A percentile compares a stretch with the other conserved stretches of the same genome.
These are phyloP conservation scores for Acleris laterana DNA, from an alignment of 2,888 invertebrate genomes.

Conservation along the genomic window DNA sequence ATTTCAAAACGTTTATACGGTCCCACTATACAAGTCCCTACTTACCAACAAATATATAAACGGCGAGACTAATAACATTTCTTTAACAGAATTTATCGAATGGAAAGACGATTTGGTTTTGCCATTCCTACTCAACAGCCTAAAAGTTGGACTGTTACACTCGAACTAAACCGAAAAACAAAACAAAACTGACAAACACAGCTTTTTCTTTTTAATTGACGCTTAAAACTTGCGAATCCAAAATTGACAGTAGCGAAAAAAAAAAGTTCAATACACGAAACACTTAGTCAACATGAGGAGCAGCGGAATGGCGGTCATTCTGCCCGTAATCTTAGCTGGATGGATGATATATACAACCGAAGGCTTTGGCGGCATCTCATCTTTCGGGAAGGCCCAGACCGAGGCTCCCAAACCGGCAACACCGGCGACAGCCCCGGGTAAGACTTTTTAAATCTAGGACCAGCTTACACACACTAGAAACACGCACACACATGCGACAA, in stretches of 20 bases:
- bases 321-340: conserved; percentile 31
- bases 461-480: conserved; percentile 39
- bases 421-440: conserved; percentile 71
- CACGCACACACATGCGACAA: conserved; percentile 25
- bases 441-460: conserved; percentile 58
- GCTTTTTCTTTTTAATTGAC: conserved; percentile 32
- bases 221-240: conserved; percentile 34
- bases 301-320: conserved; percentile 13
- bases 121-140: conserved; percentile 29
- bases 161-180: conserved; percentile 25
- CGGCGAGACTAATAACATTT: conserved; percentile 18
- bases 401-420: conserved; percentile 71
- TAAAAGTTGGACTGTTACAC: conserved; percentile 25
- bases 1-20: background rate
- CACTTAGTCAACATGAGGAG: conserved; percentile 25
- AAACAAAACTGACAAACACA: conserved; percentile 28
- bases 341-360: conserved; percentile 26
- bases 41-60: background rate
- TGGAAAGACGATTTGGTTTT: conserved; percentile 36
- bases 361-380: conserved; percentile 34
- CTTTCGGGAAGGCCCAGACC: conserved; percentile 75
- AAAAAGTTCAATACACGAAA: conserved; percentile 3
- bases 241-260: conserved; percentile 34
- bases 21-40: conserved; percentile 32
- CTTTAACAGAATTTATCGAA: conserved; percentile 23